Conservation (phyloP, 2,888 invertebrate species). For the Pterobdella sp. region DNA sequence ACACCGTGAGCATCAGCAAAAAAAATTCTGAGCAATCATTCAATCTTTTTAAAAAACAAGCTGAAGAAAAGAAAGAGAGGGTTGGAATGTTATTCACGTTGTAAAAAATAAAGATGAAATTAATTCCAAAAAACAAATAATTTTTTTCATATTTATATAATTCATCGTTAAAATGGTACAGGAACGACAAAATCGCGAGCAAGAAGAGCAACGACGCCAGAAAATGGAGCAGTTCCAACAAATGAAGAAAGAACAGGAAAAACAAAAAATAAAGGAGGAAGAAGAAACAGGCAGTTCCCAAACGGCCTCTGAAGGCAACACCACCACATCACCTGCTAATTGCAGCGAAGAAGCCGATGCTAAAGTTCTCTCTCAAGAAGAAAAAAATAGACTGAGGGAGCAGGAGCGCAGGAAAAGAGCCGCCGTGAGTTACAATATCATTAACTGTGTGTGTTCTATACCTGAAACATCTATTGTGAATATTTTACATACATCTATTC, state of each 20-base stretch:
- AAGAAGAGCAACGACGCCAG: constrained; percentile 16
- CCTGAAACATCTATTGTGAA: too few relatives aligned
- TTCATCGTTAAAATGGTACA: too few relatives aligned
- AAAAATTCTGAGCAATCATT: constrained; percentile 18
- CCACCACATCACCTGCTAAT: constrained; percentile 1
- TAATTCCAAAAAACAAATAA: too few relatives aligned
- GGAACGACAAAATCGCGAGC: constrained; percentile 18
- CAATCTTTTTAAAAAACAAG: constrained; percentile 25
- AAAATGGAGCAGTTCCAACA: constrained; percentile 9
- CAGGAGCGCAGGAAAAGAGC: constrained; percentile 24
- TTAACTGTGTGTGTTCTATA: too few relatives aligned
- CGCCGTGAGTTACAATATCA: constrained; percentile 16
- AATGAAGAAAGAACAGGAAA: constrained; percentile 25
- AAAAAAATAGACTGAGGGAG: constrained; percentile 19
- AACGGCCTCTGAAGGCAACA: not conserved
- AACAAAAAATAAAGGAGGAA: constrained; percentile 16
- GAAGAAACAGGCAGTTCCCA: constrained; percentile 15
- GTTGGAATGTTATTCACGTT: not conserved
- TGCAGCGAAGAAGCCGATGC: not conserved
- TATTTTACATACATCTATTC: too few relatives aligned
- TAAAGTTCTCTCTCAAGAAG: not conserved
- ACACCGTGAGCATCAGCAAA: not conserved
- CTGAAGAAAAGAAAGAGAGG: constrained; percentile 23
- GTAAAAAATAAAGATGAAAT: too few relatives aligned
- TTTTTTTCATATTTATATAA: too few relatives aligned